Base-by-base conservation (phyloP, 1,140 invertebrate species). In the Belonocnema kinseyi region DNA sequence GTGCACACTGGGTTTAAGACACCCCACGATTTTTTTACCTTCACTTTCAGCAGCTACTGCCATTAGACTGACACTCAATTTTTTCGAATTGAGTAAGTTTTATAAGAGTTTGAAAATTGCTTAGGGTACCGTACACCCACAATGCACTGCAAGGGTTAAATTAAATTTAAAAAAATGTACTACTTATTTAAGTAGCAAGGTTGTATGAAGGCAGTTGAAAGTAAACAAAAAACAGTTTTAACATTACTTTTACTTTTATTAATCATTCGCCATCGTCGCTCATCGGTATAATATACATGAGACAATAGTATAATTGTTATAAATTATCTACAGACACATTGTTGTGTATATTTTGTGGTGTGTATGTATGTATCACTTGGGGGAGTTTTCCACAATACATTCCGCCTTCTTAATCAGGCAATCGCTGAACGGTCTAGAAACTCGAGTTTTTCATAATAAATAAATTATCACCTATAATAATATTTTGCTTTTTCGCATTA, bases 211-310 rank as follows among this genome's bases (percentile, higher is more conserved):
- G 40, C 11, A 46, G 40, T 46, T 46, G 40, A 46, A 46, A 46
- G 40, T 11, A 78, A 53, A 76, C 56, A 78, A 66, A 73, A 78
- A 73, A 82, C 84, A 84, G 87, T 86, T 88, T 89, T 85, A 90
- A 90, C 87, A 86, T 90, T 90, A 89, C 85, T 85, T 86, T 90
- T 90, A 89, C 85, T 85, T 89, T 90, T 90, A 91, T 90, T 91
- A 89, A 89, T 89, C 83, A 85, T 88, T 88, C 61, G 61, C 40
- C 61, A 66, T 40, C 61, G 61, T 66, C 61, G 61, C 61, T 66
- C 61, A 91, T 90, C 82, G 83, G 84, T 90, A 89, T 89, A 90
- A 90, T 89, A 87, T 86, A 86, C 85, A 88, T 87, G 78, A 85
- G 86, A 90, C 89, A 89, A 87, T 90, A 89, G 87, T 88, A 46